Conservation (phyloP, 2,113 vertebrate species). For the Lepus europaeus region DNA sequence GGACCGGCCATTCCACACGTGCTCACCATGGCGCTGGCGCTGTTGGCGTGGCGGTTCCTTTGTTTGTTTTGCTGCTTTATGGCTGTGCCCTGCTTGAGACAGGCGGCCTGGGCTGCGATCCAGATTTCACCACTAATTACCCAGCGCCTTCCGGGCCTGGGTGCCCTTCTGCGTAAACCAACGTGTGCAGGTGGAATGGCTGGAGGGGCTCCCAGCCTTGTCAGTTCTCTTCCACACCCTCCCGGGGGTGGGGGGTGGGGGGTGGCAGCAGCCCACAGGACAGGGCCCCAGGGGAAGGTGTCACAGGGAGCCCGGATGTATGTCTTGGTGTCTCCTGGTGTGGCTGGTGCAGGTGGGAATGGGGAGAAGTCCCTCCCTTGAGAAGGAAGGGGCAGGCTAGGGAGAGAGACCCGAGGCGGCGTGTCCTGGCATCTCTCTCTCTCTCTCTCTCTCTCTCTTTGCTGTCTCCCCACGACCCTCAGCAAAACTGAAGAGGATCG, state of each 20-base stretch:
- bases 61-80: not conserved
- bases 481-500: slow-evolving; percentile 90
- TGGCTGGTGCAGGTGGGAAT: not conserved
- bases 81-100: not conserved
- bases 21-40: not conserved
- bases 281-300: not conserved
- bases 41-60: too few relatives aligned
- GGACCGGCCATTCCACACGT: too few relatives aligned
- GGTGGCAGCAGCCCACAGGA: not conserved
- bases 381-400: not conserved
- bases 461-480: not conserved
- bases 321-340: not conserved
- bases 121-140: not conserved
- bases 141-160: not conserved
- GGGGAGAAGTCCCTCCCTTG: not conserved
- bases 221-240: not conserved
- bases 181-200: too few relatives aligned
- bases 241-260: too few relatives aligned
- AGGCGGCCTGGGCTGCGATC: not conserved
- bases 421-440: fast-evolving
- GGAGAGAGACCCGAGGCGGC: fast-evolving
- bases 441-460: not conserved
- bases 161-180: not conserved
- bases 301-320: not conserved
- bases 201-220: not conserved